Evolutionary conservation across 2,113 vertebrate species (phyloP).

Genomic region (Oostethus manadensis): DNA sequence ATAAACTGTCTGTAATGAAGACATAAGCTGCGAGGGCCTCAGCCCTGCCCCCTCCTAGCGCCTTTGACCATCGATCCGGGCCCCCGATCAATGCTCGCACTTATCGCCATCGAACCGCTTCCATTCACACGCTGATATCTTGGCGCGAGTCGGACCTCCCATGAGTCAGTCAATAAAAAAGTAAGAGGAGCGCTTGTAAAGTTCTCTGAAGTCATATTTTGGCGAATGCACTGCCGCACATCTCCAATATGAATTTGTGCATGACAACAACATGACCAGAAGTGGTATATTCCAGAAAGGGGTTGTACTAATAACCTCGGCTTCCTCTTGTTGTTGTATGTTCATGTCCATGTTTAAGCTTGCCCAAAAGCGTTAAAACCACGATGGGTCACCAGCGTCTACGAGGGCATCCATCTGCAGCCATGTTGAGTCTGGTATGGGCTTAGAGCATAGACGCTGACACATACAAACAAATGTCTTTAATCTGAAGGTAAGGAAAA

Average conservation of each 20-base stretch:
- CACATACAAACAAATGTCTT: constrained; percentile 37
- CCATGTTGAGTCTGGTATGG: neutral
- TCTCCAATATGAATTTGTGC: too few species aligned
- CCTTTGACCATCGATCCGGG: constrained; percentile 9
- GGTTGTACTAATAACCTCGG: too few species aligned
- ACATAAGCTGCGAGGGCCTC: constrained; percentile 58
- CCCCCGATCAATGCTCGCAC: constrained; percentile 21
- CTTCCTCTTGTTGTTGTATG: too few species aligned
- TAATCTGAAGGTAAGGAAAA: constrained; percentile 45
- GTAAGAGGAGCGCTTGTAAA: neutral
- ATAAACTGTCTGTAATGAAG: constrained; percentile 71
- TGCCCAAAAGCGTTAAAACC: too few species aligned
- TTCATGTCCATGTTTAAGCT: too few species aligned
- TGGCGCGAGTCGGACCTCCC: neutral
- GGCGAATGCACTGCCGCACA: neutral
- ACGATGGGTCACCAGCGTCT: too few species aligned
- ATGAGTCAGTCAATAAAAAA: constrained; percentile 2
- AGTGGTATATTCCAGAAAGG: too few species aligned
- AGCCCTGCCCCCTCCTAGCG: neutral
- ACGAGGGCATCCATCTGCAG: too few species aligned
- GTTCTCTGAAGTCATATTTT: neutral
- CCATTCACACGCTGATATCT: neutral
- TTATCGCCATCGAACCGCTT: constrained; percentile 10
- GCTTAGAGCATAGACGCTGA: constrained; percentile 4
- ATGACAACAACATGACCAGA: too few species aligned